These are phyloP conservation scores for Drosophila robusta DNA, from an alignment of 2,888 invertebrate genomes.

Conservation along the genomic window DNA sequence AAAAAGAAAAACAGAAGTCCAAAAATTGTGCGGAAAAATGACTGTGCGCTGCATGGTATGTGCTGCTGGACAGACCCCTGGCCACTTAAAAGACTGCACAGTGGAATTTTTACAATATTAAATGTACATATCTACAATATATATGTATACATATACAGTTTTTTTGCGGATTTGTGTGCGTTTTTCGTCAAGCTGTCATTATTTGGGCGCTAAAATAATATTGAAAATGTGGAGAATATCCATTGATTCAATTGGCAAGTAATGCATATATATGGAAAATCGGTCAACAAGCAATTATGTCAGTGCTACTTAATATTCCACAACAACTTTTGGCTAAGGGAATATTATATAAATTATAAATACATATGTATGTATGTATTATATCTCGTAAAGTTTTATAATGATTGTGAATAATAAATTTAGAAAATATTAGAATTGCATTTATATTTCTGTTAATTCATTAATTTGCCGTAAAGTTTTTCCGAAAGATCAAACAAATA, in stretches of 20 bases:
- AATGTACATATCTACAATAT: neutral
- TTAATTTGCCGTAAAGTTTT: no score
- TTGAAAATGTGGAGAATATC: conserved; percentile 3
- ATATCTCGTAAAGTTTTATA: no score
- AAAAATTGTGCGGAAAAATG: conserved; percentile 30
- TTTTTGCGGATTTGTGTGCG: neutral
- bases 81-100: conserved; percentile 20
- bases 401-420: no score
- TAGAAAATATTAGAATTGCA: no score
- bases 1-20: conserved; percentile 22
- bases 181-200: conserved; percentile 7
- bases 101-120: neutral
- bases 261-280: neutral
- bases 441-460: no score
- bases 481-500: no score
- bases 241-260: neutral
- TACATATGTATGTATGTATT: no score
- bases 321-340: no score
- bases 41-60: conserved; percentile 29
- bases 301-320: neutral
- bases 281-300: neutral
- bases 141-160: neutral
- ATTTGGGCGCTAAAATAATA: neutral
- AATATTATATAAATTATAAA: no score
- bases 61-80: conserved; percentile 19